A percentile compares a stretch with the other conserved stretches of the same genome.
Conservation (phyloP, 2,797 vertebrate genomes). For the Enoplosus armatus region DNA sequence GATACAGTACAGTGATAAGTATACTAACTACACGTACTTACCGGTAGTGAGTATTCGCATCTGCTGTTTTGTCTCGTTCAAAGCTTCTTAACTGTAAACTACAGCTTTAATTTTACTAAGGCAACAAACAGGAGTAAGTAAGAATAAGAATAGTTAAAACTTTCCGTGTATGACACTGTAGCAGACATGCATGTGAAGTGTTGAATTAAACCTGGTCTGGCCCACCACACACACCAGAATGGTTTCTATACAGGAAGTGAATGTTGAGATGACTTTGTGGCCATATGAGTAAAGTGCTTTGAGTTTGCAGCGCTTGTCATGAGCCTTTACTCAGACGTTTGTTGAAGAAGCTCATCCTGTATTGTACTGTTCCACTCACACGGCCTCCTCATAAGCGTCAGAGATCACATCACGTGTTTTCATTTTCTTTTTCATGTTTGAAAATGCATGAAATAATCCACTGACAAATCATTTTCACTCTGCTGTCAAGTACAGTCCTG, state of each 20-base stretch:
- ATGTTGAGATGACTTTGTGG: background rate
- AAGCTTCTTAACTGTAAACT: background rate
- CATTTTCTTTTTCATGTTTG: background rate
- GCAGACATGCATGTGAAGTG: rapidly evolving
- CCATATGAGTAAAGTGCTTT: too few relatives aligned
- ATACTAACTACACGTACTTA: slow-evolving; percentile 25
- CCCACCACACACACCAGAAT: background rate
- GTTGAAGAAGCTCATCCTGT: background rate
- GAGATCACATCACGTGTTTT: background rate
- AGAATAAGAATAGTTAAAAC: background rate
- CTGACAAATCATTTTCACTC: background rate
- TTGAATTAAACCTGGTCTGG: background rate
- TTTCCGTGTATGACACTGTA: background rate
- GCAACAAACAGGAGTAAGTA: background rate
- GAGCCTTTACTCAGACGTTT: background rate
- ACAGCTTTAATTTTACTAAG: background rate
- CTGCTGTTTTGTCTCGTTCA: background rate
- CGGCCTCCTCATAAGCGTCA: too few relatives aligned
- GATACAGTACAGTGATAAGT: background rate
- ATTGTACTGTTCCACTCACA: background rate
- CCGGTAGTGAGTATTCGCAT: slow-evolving; percentile 1
- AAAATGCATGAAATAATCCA: background rate
- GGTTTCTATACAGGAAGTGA: slow-evolving; percentile 51
- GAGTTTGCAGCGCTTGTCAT: background rate
- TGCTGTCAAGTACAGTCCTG: background rate